Evolutionary conservation across 2,888 invertebrate species (phyloP).

Genomic region (Stenurella melanura): DNA sequence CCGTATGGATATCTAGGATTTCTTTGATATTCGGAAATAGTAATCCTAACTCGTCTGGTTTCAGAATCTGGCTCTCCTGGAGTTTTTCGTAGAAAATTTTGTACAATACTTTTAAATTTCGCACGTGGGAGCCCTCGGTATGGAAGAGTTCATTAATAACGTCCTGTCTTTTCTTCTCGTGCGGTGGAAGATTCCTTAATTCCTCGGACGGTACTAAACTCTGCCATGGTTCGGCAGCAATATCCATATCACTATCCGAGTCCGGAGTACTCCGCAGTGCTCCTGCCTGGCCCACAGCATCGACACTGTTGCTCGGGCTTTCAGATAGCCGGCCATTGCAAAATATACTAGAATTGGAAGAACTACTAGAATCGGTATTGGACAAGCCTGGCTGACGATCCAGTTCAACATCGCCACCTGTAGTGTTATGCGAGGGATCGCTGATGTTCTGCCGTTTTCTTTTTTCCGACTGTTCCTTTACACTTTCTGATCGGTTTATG

Average conservation of each 20-base stretch:
- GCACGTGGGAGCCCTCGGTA: constrained; percentile 91
- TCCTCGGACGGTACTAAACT: constrained; percentile 85
- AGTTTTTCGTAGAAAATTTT: constrained; percentile 89
- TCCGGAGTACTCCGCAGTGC: constrained; percentile 59
- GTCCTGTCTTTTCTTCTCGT: constrained; percentile 93
- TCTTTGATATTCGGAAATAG: constrained; percentile 91
- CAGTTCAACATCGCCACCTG: constrained; percentile 79
- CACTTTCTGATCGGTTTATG: constrained; percentile 73
- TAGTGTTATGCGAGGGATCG: too few relatives aligned
- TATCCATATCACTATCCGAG: constrained; percentile 77
- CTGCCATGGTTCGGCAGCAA: constrained; percentile 85
- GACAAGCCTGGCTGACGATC: constrained; percentile 74
- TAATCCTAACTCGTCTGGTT: constrained; percentile 83
- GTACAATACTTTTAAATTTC: constrained; percentile 90
- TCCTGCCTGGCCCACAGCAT: constrained; percentile 74
- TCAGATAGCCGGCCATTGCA: constrained; percentile 79
- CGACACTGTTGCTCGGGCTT: constrained; percentile 83
- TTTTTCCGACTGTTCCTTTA: constrained; percentile 73
- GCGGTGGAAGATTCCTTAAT: constrained; percentile 82
- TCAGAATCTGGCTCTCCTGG: constrained; percentile 80
- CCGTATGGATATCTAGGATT: constrained; percentile 84
- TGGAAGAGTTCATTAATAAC: constrained; percentile 91
- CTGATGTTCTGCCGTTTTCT: too few relatives aligned
- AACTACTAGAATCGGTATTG: constrained; percentile 79
- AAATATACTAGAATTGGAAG: constrained; percentile 82